Evolutionary conservation across 2,797 vertebrate genomes (phyloP), one percentile per base, ranked within the genome.

Genomic region (Lophotriccus pileatus): DNA sequence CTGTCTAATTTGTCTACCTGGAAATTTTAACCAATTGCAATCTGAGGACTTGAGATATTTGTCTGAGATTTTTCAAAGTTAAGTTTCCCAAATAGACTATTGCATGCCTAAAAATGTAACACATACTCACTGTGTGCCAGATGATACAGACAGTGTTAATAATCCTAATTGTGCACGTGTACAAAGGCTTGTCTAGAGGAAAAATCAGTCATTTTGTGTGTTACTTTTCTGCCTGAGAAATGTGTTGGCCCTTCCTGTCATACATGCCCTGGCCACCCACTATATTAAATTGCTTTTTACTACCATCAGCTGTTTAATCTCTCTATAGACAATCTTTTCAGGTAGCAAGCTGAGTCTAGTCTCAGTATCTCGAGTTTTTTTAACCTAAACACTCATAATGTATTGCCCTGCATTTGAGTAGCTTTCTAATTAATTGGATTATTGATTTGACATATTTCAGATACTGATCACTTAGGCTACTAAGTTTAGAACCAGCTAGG

Each of bases 391-490:
- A 21, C 30, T 63, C 15, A 6, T 55, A 50, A 64, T 43, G 12
- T 21, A 55, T 79, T 67, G 49, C 37, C 49, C 28, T 22, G 34
- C 53, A 67, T 86, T 78, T 73, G 43, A 78, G 70, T 36, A 49
- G 62, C 84, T 93, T 90, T 91, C 77, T 94, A 59, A 86, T 90
- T 88, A 88, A 94, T 63, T 73, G 80, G 86, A 46, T 84, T 95
- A 73, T 78, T 82, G 80, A 82, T 93, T 73, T 85, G 68, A 59
- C 5, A 2, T 86, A 58, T 87, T 87, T 94, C 75, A 92, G 59
- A 30, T 37, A 21, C 11, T 21, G 56, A 53, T 79, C 24, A 12
- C 39, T 67, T 60, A 58, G 55, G 41, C 56, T 69, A 30, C 30
- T 74, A 87, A 44, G 11, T 66, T 53, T 86, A 88, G 59, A 88